phyloP scores from a whole-genome alignment of 2,888 invertebrate species.

The Clanis bilineata region DNA sequence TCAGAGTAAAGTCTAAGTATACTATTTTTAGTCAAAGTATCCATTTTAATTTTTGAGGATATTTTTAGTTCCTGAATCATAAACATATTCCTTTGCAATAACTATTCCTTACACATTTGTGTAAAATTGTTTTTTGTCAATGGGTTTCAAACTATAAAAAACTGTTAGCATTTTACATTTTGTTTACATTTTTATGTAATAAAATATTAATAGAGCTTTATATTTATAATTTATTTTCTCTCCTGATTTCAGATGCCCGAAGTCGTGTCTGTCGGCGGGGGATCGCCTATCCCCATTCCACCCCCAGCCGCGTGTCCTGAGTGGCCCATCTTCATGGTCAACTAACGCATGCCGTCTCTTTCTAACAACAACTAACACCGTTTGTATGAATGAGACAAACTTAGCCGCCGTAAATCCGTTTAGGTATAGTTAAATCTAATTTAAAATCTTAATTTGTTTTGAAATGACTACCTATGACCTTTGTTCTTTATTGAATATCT shows the following conservation, averaged over 20 bases:
- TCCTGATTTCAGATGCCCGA: slow-evolving; percentile 63
- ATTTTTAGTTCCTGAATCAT: no score
- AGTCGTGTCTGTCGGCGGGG: slow-evolving; percentile 71
- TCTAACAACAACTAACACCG: background rate
- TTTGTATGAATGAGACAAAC: background rate
- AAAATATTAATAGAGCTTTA: no score
- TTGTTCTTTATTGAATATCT: background rate
- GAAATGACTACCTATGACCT: no score
- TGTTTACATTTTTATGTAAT: no score
- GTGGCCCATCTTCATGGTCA: slow-evolving; percentile 78
- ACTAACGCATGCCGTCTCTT: slow-evolving; percentile 40
- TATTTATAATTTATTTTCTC: background rate
- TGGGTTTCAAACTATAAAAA: no score
- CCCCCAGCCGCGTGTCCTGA: slow-evolving; percentile 73
- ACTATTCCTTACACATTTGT: no score
- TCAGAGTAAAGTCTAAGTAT: no score
- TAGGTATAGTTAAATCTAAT: background rate
- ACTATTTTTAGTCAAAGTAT: no score
- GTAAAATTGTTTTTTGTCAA: no score
- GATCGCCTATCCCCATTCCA: slow-evolving; percentile 71
- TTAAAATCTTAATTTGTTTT: background rate
- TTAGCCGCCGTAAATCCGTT: background rate
- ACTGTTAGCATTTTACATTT: no score
- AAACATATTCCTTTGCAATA: no score
- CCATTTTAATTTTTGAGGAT: no score